Conservation (phyloP, 2,113 vertebrate species). For the Lipotes vexillifer region DNA sequence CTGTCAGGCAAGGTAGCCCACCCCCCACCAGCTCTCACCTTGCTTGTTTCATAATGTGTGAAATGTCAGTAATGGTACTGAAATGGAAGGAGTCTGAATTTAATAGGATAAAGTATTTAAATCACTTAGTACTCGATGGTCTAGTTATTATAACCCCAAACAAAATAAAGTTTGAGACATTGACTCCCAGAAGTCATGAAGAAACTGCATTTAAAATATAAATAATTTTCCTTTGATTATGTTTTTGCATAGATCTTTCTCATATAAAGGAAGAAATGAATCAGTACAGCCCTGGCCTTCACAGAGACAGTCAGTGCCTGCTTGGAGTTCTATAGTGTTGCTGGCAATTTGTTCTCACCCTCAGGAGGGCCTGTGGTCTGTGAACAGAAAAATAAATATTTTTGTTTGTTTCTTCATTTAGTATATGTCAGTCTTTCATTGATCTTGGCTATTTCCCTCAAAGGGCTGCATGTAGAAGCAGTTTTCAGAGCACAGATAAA, state of each 20-base stretch:
- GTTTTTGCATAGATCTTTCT: not conserved
- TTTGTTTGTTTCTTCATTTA: slow-evolving; percentile 76
- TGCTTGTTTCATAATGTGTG: not conserved
- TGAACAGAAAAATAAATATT: slow-evolving; percentile 75
- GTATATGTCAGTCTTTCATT: slow-evolving; percentile 67
- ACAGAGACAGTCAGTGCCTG: not conserved
- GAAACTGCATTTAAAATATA: slow-evolving; percentile 11
- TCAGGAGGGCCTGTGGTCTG: slow-evolving; percentile 45
- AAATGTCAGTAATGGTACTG: not conserved
- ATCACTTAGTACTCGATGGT: not conserved
- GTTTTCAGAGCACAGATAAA: slow-evolving; percentile 75
- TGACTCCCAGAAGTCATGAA: not conserved
- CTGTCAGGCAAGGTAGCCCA: not conserved
- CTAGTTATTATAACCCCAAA: not conserved
- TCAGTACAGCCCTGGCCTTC: not conserved
- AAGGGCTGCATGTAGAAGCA: slow-evolving; percentile 70
- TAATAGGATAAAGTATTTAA: not conserved
- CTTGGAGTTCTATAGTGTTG: not conserved
- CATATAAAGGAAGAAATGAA: not conserved
- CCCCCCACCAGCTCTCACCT: not conserved
- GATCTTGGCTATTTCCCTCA: slow-evolving; percentile 73
- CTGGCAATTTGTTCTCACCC: slow-evolving; percentile 51
- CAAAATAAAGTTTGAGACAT: not conserved
- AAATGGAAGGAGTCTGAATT: not conserved
- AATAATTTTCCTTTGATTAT: not conserved